phyloP scores from a whole-genome alignment of 2,888 invertebrate genomes.

The Masnerella sp. region DNA sequence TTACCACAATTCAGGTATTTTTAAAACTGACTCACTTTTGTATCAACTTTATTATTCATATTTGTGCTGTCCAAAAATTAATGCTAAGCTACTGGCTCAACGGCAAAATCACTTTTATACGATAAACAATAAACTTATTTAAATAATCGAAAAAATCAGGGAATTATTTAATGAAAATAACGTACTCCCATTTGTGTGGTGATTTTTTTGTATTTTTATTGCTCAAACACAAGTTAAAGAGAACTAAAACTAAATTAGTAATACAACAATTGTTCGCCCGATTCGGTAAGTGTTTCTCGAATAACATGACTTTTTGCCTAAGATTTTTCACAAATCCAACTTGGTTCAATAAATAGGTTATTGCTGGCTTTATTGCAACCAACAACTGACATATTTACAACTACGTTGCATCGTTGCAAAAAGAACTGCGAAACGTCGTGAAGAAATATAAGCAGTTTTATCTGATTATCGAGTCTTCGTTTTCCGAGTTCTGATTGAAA shows the following conservation, averaged over 20 bases:
- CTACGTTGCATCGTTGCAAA: constrained; percentile 2
- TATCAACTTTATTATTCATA: too few relatives aligned
- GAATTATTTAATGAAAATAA: not conserved
- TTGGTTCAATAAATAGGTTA: constrained; percentile 6
- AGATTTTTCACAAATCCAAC: constrained; percentile 32
- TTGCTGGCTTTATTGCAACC: not conserved
- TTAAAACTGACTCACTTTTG: too few relatives aligned
- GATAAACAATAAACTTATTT: constrained; percentile 14
- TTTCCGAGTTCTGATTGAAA: constrained; percentile 15
- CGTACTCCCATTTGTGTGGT: constrained; percentile 12
- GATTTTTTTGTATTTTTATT: constrained; percentile 25
- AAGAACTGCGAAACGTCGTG: constrained; percentile 1
- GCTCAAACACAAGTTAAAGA: constrained; percentile 29
- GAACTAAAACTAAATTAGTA: constrained; percentile 45
- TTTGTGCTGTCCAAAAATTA: too few relatives aligned
- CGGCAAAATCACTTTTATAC: constrained; percentile 16
- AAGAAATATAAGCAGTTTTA: too few relatives aligned
- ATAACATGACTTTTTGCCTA: constrained; percentile 11
- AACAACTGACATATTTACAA: constrained; percentile 12
- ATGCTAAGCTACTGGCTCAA: constrained; percentile 4
- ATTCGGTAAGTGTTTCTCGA: constrained; percentile 9
- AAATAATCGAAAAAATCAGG: not conserved
- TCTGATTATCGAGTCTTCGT: not conserved
- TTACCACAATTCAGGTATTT: too few relatives aligned
- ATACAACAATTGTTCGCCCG: constrained; percentile 1